phyloP scores from a whole-genome alignment of 2,113 vertebrate species.

The Typhlomys cinereus region DNA sequence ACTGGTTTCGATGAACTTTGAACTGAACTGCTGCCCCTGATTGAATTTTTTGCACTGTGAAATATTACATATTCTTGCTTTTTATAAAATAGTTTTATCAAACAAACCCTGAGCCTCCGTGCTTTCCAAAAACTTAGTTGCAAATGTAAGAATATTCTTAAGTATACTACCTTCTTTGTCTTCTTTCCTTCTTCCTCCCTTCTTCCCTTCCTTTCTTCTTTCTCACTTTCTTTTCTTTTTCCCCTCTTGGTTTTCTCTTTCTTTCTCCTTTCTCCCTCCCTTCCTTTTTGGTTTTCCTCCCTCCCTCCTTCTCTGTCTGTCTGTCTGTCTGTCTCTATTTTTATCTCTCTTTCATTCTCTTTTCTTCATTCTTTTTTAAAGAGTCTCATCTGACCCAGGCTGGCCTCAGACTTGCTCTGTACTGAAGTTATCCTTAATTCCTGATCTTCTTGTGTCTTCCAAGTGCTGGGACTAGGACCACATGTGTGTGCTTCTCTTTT shows the following conservation, averaged over 20 bases:
- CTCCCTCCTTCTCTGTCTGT: no score
- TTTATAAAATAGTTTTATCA: conserved; percentile 13
- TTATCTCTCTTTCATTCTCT: not conserved
- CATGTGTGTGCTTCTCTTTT: not conserved
- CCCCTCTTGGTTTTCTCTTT: not conserved
- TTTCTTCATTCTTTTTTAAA: not conserved
- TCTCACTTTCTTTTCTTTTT: not conserved
- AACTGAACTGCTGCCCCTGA: not conserved
- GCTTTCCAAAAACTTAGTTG: conserved; percentile 1
- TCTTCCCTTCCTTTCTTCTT: not conserved
- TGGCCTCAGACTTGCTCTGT: not conserved
- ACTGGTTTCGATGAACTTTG: conserved; percentile 33
- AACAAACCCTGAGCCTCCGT: not conserved
- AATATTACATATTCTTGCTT: not conserved
- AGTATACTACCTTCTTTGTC: not conserved
- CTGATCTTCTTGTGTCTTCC: not conserved
- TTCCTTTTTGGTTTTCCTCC: no score
- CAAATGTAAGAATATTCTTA: conserved; percentile 18
- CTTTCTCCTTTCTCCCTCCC: not conserved
- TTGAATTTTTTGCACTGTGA: not conserved
- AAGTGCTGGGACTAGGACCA: not conserved
- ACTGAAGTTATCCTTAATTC: not conserved
- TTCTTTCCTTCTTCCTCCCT: no score
- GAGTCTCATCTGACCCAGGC: not conserved
- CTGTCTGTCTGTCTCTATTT: no score